These are phyloP conservation scores for Coregonus ussuriensis DNA, from an alignment of 2,797 vertebrate species.

Conservation along the genomic window DNA sequence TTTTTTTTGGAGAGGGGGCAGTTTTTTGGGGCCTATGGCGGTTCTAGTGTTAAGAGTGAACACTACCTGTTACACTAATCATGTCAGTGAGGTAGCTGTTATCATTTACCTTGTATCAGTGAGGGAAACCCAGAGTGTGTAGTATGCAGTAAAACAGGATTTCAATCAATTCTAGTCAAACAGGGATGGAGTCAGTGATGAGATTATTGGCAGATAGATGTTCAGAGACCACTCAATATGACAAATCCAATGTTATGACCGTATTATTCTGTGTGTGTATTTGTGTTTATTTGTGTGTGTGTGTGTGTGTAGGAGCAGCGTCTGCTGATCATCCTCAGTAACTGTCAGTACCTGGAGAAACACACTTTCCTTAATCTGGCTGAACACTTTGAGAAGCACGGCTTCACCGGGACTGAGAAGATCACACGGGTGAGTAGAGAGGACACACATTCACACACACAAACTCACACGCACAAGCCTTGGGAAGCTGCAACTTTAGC, in stretches of 20 bases:
- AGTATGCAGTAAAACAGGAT: background rate
- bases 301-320: conserved; percentile 83
- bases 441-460: background rate
- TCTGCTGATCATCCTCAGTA: conserved; percentile 92
- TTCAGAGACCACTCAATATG: too few species aligned
- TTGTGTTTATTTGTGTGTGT: too few species aligned
- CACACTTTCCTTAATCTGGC: conserved; percentile 92
- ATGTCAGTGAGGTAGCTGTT: background rate
- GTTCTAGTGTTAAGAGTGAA: background rate
- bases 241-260: too few species aligned
- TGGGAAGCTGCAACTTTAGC: too few species aligned
- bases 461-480: background rate
- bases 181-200: background rate
- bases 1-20: too few species aligned
- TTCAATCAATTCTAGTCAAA: background rate
- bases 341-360: conserved; percentile 91
- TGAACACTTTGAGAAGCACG: conserved; percentile 89
- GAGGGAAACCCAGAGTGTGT: too few species aligned
- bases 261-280: too few species aligned
- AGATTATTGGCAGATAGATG: background rate
- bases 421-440: conserved; percentile 85
- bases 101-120: background rate
- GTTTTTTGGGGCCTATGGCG: too few species aligned
- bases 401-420: conserved; percentile 90
- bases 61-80: background rate